Conservation (phyloP, 2,113 vertebrate species). For the Tupaia chinensis region DNA sequence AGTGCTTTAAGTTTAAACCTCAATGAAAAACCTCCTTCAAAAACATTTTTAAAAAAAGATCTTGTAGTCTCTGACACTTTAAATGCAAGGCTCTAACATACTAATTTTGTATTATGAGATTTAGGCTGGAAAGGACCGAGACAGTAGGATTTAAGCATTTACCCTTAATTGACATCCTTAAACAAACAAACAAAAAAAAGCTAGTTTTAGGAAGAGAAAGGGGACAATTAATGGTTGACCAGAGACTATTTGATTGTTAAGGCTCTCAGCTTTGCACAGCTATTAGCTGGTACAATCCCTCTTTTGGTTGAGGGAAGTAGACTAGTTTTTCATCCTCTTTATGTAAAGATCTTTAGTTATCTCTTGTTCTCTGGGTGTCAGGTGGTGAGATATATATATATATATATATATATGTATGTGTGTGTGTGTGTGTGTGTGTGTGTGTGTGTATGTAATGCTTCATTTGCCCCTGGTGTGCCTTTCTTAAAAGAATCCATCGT, state of each 20-base stretch:
- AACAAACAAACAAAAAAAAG: background rate
- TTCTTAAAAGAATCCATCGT: background rate
- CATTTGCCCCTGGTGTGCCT: constrained; percentile 15
- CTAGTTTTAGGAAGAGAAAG: constrained; percentile 48
- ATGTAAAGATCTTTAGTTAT: constrained; percentile 22
- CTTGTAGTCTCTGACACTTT: constrained; percentile 48
- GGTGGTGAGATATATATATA: background rate
- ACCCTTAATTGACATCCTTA: background rate
- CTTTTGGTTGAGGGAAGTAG: background rate
- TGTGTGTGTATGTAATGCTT: background rate
- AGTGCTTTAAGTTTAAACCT: constrained; percentile 33
- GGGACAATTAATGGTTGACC: constrained; percentile 20
- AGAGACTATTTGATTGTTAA: background rate
- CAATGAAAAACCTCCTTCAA: constrained; percentile 40
- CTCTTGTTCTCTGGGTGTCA: constrained; percentile 47
- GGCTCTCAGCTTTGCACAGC: constrained; percentile 28
- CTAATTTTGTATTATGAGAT: constrained; percentile 62
- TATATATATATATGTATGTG: no score
- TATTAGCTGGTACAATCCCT: background rate
- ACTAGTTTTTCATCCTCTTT: constrained; percentile 23
- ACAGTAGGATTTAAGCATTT: constrained; percentile 50
- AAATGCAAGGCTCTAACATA: constrained; percentile 37
- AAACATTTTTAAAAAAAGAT: constrained; percentile 5
- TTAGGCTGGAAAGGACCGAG: constrained; percentile 34
- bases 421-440: no score